These are phyloP conservation scores for Venusia cambrica DNA, from an alignment of 2,888 invertebrate genomes.

Conservation along the genomic window DNA sequence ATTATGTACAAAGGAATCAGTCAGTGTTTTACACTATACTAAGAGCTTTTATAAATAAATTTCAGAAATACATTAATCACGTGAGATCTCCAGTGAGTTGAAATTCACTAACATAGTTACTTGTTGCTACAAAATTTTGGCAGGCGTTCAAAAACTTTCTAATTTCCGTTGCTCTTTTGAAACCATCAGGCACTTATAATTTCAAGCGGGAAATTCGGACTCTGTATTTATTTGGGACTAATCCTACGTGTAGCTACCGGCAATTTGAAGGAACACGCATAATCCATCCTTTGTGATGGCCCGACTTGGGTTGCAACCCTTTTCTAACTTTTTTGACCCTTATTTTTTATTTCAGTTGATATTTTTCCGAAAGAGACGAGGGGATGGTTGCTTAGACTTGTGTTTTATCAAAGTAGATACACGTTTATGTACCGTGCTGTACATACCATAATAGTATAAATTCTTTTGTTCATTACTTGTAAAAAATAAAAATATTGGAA, in stretches of 20 bases:
- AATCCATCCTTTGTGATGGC: conserved; percentile 52
- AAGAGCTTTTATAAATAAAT: too few species aligned
- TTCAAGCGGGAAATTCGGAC: conserved; percentile 8
- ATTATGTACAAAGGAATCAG: too few species aligned
- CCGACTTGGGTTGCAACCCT: conserved; percentile 42
- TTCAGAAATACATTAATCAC: too few species aligned
- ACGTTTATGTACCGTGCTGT: too few species aligned
- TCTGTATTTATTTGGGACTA: conserved; percentile 41
- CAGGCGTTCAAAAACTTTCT: conserved; percentile 20
- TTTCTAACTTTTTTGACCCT: conserved; percentile 40
- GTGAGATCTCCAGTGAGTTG: not conserved
- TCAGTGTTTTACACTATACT: too few species aligned
- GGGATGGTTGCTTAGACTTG: too few species aligned
- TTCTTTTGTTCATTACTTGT: too few species aligned
- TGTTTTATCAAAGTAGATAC: too few species aligned
- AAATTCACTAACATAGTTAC: conserved; percentile 4
- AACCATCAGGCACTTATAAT: conserved; percentile 5
- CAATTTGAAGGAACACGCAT: conserved; percentile 53
- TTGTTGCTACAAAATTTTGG: conserved; percentile 24
- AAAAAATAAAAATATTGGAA: too few species aligned
- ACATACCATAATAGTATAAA: too few species aligned
- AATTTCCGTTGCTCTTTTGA: conserved; percentile 10
- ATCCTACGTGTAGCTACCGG: conserved; percentile 44
- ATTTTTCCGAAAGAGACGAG: conserved; percentile 33
- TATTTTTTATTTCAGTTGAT: conserved; percentile 40